Evolutionary conservation across 1,140 invertebrate genomes (phyloP).

Genomic region (Lethrus apterus): DNA sequence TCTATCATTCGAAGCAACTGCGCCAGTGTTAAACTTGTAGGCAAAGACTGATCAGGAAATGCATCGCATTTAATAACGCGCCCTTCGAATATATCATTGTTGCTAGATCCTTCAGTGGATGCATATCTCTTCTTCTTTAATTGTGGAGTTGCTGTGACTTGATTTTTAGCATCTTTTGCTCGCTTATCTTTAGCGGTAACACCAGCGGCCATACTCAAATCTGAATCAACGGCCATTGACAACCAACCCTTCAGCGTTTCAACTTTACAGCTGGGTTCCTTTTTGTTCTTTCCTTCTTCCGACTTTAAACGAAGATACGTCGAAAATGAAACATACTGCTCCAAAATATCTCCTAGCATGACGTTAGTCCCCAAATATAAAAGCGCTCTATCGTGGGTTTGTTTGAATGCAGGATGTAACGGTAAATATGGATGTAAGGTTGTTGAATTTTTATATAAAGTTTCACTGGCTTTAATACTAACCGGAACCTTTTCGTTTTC

Average conservation of each 20-base stretch:
- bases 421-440: slow-evolving; percentile 41
- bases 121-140: slow-evolving; percentile 38
- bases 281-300: slow-evolving; percentile 17
- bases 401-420: slow-evolving; percentile 37
- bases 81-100: slow-evolving; percentile 27
- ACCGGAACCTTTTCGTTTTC: slow-evolving; percentile 78
- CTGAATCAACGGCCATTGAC: slow-evolving; percentile 46
- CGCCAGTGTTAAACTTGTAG: slow-evolving; percentile 33
- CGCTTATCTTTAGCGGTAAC: slow-evolving; percentile 78
- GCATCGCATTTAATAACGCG: slow-evolving; percentile 32
- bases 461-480: slow-evolving; percentile 38
- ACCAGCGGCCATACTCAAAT: slow-evolving; percentile 70
- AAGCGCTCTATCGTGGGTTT: slow-evolving; percentile 53
- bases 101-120: slow-evolving; percentile 16
- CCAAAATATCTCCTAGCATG: slow-evolving; percentile 48
- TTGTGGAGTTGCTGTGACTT: slow-evolving; percentile 27
- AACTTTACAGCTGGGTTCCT: background rate
- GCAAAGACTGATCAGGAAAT: slow-evolving; percentile 33
- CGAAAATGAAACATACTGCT: slow-evolving; percentile 44
- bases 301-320: slow-evolving; percentile 23
- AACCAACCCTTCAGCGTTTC: slow-evolving; percentile 36
- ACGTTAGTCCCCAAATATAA: slow-evolving; percentile 67
- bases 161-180: slow-evolving; percentile 66
- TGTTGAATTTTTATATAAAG: slow-evolving; percentile 35
- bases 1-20: slow-evolving; percentile 37